Conservation (phyloP, 2,797 vertebrate species). For the Pelodytes ibericus region DNA sequence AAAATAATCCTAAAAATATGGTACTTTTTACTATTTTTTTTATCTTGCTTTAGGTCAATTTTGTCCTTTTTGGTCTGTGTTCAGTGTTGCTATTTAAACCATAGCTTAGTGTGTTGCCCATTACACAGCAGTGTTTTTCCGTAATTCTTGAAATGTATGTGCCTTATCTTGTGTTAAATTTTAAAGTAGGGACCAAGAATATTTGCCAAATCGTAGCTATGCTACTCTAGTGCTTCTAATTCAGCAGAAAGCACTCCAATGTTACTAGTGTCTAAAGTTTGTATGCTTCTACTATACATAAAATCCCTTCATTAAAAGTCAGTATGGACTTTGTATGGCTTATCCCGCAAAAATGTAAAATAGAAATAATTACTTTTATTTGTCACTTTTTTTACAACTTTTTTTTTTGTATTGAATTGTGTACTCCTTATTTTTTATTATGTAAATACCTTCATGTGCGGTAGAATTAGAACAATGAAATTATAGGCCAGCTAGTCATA, state of each 20-base stretch:
- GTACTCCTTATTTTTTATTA: constrained; percentile 76
- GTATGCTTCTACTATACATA: constrained; percentile 70
- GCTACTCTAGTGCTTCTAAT: constrained; percentile 50
- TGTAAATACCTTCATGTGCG: constrained; percentile 93
- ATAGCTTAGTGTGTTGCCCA: constrained; percentile 55
- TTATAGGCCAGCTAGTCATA: constrained; percentile 75
- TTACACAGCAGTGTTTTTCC: constrained; percentile 62
- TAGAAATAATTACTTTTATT: constrained; percentile 74
- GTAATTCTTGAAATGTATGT: constrained; percentile 81
- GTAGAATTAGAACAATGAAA: constrained; percentile 84
- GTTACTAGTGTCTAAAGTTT: constrained; percentile 73
- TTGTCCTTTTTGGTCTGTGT: neutral
- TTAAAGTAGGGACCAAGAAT: constrained; percentile 78
- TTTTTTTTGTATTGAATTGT: constrained; percentile 67
- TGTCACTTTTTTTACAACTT: constrained; percentile 67
- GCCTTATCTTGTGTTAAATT: constrained; percentile 91
- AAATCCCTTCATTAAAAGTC: constrained; percentile 62
- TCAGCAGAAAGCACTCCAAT: constrained; percentile 64
- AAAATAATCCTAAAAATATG: constrained; percentile 1
- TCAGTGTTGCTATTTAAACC: neutral
- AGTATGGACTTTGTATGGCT: constrained; percentile 70
- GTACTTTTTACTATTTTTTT: neutral
- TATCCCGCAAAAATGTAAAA: constrained; percentile 79
- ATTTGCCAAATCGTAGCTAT: constrained; percentile 76
- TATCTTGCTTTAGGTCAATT: constrained; percentile 22